These are phyloP conservation scores for Julus scandinavius DNA, from an alignment of 2,888 invertebrate genomes.

Conservation along the genomic window DNA sequence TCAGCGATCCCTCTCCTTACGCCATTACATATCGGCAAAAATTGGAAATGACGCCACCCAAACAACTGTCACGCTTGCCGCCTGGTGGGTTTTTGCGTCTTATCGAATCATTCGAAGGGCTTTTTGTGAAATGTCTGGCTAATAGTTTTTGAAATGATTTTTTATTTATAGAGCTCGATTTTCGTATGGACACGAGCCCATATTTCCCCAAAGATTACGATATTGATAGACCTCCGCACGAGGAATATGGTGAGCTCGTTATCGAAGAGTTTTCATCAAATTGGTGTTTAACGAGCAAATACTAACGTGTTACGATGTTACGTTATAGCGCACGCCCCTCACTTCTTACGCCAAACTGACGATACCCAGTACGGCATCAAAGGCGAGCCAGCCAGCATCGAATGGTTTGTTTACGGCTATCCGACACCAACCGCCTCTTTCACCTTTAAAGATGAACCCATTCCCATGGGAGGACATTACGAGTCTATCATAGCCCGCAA, in stretches of 20 bases:
- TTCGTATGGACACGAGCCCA: constrained; percentile 57
- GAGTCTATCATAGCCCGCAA: constrained; percentile 89
- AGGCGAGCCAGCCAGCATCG: constrained; percentile 87
- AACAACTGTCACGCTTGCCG: constrained; percentile 55
- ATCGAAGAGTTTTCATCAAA: constrained; percentile 13
- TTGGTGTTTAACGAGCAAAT: neutral
- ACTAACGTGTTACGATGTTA: neutral
- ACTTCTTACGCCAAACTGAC: constrained; percentile 86
- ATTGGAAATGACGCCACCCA: constrained; percentile 58
- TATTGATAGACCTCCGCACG: constrained; percentile 83
- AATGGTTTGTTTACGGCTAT: constrained; percentile 96
- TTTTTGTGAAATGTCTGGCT: neutral
- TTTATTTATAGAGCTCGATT: constrained; percentile 54
- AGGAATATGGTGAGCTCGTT: constrained; percentile 70
- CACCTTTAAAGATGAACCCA: constrained; percentile 83
- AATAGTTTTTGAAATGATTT: neutral
- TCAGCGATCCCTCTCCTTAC: constrained; percentile 95
- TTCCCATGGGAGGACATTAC: constrained; percentile 85
- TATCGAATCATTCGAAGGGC: too few species aligned
- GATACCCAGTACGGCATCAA: constrained; percentile 92
- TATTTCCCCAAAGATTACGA: constrained; percentile 68
- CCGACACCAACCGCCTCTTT: constrained; percentile 94
- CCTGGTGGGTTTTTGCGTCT: constrained; percentile 55
- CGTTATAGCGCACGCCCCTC: constrained; percentile 65
- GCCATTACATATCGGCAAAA: constrained; percentile 75